Percentiles rank a stretch among this genome's conserved stretches.
Conservation (phyloP, 2,113 vertebrate species). For the Xerus inauris region DNA sequence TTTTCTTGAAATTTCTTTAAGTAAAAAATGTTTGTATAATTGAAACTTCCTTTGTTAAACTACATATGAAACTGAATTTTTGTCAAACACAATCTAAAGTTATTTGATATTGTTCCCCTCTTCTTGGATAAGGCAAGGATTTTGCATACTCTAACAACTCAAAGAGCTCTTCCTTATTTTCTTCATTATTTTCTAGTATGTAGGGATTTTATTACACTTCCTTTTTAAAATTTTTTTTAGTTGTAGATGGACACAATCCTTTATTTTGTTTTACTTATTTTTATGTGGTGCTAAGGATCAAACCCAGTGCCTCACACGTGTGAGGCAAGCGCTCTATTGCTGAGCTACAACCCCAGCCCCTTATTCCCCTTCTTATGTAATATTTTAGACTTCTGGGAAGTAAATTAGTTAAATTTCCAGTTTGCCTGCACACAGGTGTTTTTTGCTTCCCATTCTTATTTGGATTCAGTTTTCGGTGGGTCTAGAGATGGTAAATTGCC, state of each 20-base stretch:
- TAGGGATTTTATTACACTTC: neutral
- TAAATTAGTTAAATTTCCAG: neutral
- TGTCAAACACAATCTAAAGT: neutral
- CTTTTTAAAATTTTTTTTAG: too few relatives aligned
- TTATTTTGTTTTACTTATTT: too few relatives aligned
- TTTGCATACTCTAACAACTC: neutral
- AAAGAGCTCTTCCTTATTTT: neutral
- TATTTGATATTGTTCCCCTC: neutral
- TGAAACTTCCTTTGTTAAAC: neutral
- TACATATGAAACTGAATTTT: neutral
- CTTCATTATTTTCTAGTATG: neutral
- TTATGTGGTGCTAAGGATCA: too few relatives aligned
- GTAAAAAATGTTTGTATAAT: neutral
- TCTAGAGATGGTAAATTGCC: neutral
- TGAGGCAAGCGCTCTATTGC: too few relatives aligned
- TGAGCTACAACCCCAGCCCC: too few relatives aligned
- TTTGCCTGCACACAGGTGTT: neutral
- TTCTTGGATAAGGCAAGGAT: neutral
- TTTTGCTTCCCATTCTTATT: neutral
- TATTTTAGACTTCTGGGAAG: neutral
- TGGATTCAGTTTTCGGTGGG: neutral
- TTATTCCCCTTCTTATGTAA: neutral
- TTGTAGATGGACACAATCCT: too few relatives aligned
- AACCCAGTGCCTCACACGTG: too few relatives aligned
- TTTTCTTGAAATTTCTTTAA: constrained; percentile 25